Percentiles rank a stretch among this genome's conserved stretches.
phyloP scores from a whole-genome alignment of 2,888 invertebrate genomes.

The Hipparchia sbordonii region DNA sequence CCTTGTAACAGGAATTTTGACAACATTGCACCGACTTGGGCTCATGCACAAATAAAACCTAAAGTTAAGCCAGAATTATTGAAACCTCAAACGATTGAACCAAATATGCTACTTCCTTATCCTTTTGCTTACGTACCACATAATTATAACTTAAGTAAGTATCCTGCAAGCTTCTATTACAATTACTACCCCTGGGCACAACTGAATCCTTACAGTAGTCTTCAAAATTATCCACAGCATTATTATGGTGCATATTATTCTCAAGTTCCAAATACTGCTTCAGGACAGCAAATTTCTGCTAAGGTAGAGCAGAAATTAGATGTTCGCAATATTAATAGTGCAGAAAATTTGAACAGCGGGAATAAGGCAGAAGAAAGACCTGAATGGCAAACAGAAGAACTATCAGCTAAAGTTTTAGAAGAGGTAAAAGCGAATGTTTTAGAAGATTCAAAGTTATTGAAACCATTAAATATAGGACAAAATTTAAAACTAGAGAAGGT shows the following conservation, averaged over 20 bases:
- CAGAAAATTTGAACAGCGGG: conserved; percentile 31
- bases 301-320: conserved; percentile 42
- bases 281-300: conserved; percentile 40
- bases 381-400: conserved; percentile 63
- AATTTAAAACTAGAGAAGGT: conserved; percentile 65
- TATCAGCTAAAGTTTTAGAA: conserved; percentile 57
- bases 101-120: conserved; percentile 54
- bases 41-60: conserved; percentile 34
- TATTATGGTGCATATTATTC: conserved; percentile 39
- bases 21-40: conserved; percentile 37
- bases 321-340: conserved; percentile 34
- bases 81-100: conserved; percentile 42
- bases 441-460: conserved; percentile 54
- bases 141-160: conserved; percentile 48
- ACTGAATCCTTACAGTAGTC: conserved; percentile 45
- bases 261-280: conserved; percentile 40
- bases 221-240: conserved; percentile 43
- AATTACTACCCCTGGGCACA: conserved; percentile 49
- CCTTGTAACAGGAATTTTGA: conserved; percentile 39
- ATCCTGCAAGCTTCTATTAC: conserved; percentile 45
- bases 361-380: conserved; percentile 34
- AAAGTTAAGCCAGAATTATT: conserved; percentile 41
- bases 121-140: conserved; percentile 56
- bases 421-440: conserved; percentile 64
- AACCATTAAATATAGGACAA: conserved; percentile 58